A percentile compares a stretch with the other conserved stretches of the same genome.
phyloP scores from a whole-genome alignment of 1,140 invertebrate species.

The Zaprionus capensis region DNA sequence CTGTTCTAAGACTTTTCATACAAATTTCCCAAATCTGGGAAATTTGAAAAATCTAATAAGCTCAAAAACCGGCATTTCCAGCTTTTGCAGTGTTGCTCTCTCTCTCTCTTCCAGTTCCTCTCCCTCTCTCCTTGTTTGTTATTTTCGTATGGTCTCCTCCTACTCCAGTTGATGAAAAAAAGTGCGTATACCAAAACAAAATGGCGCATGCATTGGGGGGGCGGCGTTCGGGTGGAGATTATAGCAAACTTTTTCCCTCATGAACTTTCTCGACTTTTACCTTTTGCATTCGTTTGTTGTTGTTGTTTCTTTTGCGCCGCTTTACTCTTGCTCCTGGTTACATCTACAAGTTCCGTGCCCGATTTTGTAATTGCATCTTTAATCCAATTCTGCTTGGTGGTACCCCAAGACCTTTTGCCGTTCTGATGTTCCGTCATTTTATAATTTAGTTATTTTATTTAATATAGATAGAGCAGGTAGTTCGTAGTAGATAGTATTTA shows the following conservation, averaged over 20 bases:
- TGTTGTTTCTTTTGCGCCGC: slow-evolving; percentile 36
- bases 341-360: slow-evolving; percentile 76
- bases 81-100: neutral
- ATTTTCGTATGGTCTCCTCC: slow-evolving; percentile 34
- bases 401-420: slow-evolving; percentile 61
- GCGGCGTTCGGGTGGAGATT: neutral
- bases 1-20: neutral
- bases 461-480: too few relatives aligned
- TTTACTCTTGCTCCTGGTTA: slow-evolving; percentile 58
- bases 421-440: slow-evolving; percentile 69
- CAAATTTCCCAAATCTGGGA: slow-evolving; percentile 49
- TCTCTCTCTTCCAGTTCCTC: neutral
- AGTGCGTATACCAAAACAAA: slow-evolving; percentile 75
- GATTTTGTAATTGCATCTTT: slow-evolving; percentile 80
- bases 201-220: slow-evolving; percentile 50
- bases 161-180: slow-evolving; percentile 23
- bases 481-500: neutral
- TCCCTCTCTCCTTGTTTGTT: slow-evolving; percentile 29
- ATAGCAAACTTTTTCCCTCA: slow-evolving; percentile 37
- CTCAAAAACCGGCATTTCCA: slow-evolving; percentile 59
- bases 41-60: slow-evolving; percentile 33
- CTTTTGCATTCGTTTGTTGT: slow-evolving; percentile 50
- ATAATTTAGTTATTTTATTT: neutral
- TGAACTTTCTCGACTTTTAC: slow-evolving; percentile 44
- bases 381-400: slow-evolving; percentile 76